These are phyloP conservation scores for Chrysocyon brachyurus DNA, from an alignment of 2,797 vertebrate species.

Conservation along the genomic window DNA sequence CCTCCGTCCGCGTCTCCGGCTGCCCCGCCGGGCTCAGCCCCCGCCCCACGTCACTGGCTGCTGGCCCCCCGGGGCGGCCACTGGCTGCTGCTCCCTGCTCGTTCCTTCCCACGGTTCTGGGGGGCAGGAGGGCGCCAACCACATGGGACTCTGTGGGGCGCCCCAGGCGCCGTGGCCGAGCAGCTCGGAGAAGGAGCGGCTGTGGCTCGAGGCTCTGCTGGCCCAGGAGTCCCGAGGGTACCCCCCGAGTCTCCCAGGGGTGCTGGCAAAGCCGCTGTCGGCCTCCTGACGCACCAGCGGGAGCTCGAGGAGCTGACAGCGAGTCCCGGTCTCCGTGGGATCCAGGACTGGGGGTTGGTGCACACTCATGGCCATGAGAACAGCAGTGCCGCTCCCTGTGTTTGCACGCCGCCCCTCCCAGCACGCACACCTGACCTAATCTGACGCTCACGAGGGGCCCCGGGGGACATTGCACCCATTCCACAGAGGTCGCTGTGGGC, in stretches of 20 bases:
- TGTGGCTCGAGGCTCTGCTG: accelerated
- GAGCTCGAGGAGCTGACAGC: accelerated
- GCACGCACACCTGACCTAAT: accelerated
- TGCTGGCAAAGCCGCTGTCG: accelerated
- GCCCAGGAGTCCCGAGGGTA: accelerated
- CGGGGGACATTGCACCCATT: accelerated
- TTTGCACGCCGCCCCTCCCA: accelerated
- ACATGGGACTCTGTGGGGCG: accelerated
- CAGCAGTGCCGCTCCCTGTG: accelerated
- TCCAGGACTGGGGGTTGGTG: accelerated
- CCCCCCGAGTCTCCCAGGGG: background rate
- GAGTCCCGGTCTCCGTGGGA: accelerated
- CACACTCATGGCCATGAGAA: accelerated
- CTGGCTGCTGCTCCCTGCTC: accelerated
- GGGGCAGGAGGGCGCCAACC: accelerated
- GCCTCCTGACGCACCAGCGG: accelerated
- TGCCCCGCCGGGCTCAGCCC: accelerated
- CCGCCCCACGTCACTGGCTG: accelerated
- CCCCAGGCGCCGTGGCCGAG: accelerated
- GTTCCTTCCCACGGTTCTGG: accelerated
- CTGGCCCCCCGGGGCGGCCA: accelerated
- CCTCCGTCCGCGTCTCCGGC: accelerated
- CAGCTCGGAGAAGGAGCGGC: accelerated
- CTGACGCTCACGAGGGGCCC: accelerated
- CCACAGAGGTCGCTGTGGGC: accelerated